Percentiles rank a stretch among this genome's conserved stretches.
Conservation (phyloP, 2,888 invertebrate species). For the Archips xylosteana region DNA sequence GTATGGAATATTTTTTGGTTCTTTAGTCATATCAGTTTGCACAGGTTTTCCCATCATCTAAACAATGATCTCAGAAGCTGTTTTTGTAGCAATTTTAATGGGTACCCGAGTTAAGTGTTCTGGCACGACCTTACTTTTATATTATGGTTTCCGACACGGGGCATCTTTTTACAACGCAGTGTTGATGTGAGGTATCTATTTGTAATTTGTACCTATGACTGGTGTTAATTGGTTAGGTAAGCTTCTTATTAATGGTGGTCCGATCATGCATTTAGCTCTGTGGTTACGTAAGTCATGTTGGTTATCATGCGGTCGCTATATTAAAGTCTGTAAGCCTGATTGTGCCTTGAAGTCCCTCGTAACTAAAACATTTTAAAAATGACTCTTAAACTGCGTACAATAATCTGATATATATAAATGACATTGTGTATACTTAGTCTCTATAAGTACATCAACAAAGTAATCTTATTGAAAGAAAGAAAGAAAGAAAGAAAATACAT, state of each 20-base stretch:
- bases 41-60: slow-evolving; percentile 55
- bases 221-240: slow-evolving; percentile 30
- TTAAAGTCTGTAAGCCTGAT: background rate
- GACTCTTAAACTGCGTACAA: too few species aligned
- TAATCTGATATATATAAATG: too few species aligned
- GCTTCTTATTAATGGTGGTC: slow-evolving; percentile 8
- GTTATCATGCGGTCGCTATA: slow-evolving; percentile 2
- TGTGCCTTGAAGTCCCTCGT: background rate
- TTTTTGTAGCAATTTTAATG: slow-evolving; percentile 43
- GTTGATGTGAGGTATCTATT: background rate
- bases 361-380: too few species aligned
- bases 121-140: slow-evolving; percentile 28
- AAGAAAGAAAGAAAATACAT: too few species aligned
- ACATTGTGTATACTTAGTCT: too few species aligned
- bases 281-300: slow-evolving; percentile 21
- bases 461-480: too few species aligned
- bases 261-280: slow-evolving; percentile 6
- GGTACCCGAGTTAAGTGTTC: slow-evolving; percentile 35
- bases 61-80: slow-evolving; percentile 54
- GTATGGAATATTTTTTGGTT: slow-evolving; percentile 34
- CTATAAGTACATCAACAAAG: too few species aligned
- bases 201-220: slow-evolving; percentile 5
- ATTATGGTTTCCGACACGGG: slow-evolving; percentile 27
- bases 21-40: slow-evolving; percentile 39
- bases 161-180: slow-evolving; percentile 1